phyloP scores from a whole-genome alignment of 1,140 invertebrate genomes.

The Tetragonula clypearis region DNA sequence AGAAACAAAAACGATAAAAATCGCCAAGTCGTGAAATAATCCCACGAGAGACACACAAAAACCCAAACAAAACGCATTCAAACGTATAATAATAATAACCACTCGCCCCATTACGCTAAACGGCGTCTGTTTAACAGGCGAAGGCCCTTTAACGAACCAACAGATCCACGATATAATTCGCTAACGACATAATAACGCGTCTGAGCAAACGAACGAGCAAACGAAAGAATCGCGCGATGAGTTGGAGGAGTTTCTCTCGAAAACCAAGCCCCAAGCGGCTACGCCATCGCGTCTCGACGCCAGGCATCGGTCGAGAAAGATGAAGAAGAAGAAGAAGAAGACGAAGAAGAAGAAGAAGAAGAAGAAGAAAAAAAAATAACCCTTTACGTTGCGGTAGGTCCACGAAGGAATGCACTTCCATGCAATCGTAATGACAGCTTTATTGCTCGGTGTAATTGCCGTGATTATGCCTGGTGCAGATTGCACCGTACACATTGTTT shows the following conservation, averaged over 20 bases:
- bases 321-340: no score
- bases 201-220: neutral
- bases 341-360: no score
- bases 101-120: neutral
- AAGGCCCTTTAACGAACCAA: neutral
- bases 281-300: neutral
- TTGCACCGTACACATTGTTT: conserved; percentile 25
- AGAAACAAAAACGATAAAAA: neutral
- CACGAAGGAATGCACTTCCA: conserved; percentile 46
- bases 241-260: neutral
- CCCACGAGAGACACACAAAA: neutral
- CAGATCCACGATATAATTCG: neutral
- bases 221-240: neutral
- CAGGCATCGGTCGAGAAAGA: neutral
- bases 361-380: neutral
- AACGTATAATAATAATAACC: neutral
- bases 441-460: conserved; percentile 55
- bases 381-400: conserved; percentile 71
- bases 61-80: no score
- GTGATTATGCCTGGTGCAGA: conserved; percentile 33
- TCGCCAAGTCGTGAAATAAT: neutral
- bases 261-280: neutral
- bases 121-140: neutral
- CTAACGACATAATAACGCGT: conserved; percentile 16
- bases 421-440: conserved; percentile 65